These are phyloP conservation scores for Cosmia trapezina DNA, from an alignment of 2,888 invertebrate species.

Conservation along the genomic window DNA sequence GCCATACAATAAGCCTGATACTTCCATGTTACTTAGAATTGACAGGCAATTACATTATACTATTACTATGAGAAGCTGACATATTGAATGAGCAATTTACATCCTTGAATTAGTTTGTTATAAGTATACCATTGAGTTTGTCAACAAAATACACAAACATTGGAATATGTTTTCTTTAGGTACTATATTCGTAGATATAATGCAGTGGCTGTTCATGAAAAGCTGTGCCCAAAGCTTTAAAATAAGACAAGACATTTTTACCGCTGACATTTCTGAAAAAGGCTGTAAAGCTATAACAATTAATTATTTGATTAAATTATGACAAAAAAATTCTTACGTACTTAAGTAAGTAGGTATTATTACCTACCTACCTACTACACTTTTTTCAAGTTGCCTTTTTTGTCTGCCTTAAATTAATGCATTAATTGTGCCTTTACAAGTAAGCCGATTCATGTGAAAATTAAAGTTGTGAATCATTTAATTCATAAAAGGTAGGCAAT, in stretches of 20 bases:
- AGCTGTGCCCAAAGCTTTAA: not conserved
- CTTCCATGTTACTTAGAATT: constrained; percentile 45
- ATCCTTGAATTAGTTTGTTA: constrained; percentile 7
- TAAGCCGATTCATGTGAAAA: not conserved
- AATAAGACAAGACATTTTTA: not conserved
- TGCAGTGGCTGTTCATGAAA: not conserved
- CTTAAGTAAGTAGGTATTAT: constrained; percentile 14
- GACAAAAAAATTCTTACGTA: constrained; percentile 17
- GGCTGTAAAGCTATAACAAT: constrained; percentile 16
- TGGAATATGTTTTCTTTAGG: too few relatives aligned
- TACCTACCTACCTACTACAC: not conserved
- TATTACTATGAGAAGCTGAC: constrained; percentile 16
- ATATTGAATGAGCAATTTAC: constrained; percentile 28
- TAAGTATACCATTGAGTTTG: too few relatives aligned
- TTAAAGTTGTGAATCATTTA: constrained; percentile 28
- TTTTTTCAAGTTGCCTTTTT: not conserved
- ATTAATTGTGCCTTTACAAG: constrained; percentile 7
- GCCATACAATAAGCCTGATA: constrained; percentile 31
- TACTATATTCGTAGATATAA: not conserved
- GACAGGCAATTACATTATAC: not conserved
- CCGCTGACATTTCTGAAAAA: constrained; percentile 15
- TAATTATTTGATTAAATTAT: constrained; percentile 38
- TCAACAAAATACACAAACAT: too few relatives aligned
- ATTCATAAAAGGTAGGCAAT: constrained; percentile 32
- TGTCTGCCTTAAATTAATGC: constrained; percentile 10